A percentile compares a stretch with the other conserved stretches of the same genome.
phyloP scores from a whole-genome alignment of 2,888 invertebrate genomes.

The Spicauda simplicius region DNA sequence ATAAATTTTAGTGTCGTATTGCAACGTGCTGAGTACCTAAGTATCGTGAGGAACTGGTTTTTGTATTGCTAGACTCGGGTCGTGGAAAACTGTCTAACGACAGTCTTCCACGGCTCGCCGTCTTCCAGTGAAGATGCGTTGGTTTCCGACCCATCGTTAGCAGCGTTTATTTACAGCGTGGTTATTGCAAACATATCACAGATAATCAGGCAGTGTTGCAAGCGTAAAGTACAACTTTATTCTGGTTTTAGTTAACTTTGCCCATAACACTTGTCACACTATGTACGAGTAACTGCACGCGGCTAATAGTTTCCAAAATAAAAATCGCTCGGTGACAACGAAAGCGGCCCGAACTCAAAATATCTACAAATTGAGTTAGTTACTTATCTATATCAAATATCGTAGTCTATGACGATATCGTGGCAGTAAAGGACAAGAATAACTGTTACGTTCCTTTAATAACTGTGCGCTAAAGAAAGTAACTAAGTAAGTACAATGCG shows the following conservation, averaged over 20 bases:
- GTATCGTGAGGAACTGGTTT: slow-evolving; percentile 54
- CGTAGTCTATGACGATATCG: no score
- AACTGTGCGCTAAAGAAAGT: no score
- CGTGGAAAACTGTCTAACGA: slow-evolving; percentile 51
- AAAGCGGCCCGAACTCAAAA: no score
- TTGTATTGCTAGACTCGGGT: slow-evolving; percentile 47
- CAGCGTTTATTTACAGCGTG: slow-evolving; percentile 52
- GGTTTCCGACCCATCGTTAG: slow-evolving; percentile 43
- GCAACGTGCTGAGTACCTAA: slow-evolving; percentile 66
- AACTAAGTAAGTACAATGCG: no score
- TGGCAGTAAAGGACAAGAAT: no score
- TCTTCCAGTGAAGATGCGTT: slow-evolving; percentile 46
- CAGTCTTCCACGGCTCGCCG: slow-evolving; percentile 47
- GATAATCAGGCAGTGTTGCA: slow-evolving; percentile 68
- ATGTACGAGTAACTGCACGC: neutral
- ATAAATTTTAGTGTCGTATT: slow-evolving; percentile 75
- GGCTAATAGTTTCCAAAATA: no score
- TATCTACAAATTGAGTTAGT: no score
- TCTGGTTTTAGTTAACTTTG: slow-evolving; percentile 17
- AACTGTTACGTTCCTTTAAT: no score
- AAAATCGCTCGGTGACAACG: no score
- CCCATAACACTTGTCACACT: neutral
- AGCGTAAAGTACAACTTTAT: slow-evolving; percentile 33
- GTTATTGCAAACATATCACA: slow-evolving; percentile 80
- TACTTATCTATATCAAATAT: no score